Conservation (phyloP, 2,888 invertebrate genomes). For the Tyria jacobaeae region DNA sequence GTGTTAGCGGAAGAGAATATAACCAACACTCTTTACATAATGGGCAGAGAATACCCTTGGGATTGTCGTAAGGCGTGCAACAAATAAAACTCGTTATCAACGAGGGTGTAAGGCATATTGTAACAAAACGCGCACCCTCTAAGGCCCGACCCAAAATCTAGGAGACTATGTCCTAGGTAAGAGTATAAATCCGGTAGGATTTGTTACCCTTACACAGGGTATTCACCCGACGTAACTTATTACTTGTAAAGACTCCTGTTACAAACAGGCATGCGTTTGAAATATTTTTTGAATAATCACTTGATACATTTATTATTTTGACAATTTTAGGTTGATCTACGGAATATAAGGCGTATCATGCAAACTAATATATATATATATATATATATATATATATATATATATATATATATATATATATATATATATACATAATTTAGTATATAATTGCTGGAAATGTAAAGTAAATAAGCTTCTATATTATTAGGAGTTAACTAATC, state of each 20-base stretch:
- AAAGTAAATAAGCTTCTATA: not conserved
- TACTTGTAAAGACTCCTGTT: constrained; percentile 15
- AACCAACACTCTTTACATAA: not conserved
- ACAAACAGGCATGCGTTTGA: not conserved
- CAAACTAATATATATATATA: no score
- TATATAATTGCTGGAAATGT: not conserved
- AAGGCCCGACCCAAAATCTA: constrained; percentile 9
- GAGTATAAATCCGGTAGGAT: constrained; percentile 48
- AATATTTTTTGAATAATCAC: not conserved
- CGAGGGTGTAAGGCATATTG: constrained; percentile 32
- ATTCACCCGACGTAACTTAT: constrained; percentile 28
- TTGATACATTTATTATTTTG: not conserved
- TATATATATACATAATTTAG: not conserved
- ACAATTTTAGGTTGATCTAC: no score
- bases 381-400: no score
- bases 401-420: no score
- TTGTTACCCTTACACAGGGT: constrained; percentile 29
- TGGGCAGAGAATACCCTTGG: not conserved
- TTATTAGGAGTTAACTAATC: not conserved
- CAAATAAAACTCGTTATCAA: constrained; percentile 35
- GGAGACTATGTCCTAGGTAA: constrained; percentile 22
- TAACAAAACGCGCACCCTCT: constrained; percentile 17
- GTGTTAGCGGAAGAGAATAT: not conserved
- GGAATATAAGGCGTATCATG: no score
- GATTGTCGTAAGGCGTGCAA: constrained; percentile 21